Conservation (phyloP, 2,797 vertebrate species). For the Tiaroga cobitis region DNA sequence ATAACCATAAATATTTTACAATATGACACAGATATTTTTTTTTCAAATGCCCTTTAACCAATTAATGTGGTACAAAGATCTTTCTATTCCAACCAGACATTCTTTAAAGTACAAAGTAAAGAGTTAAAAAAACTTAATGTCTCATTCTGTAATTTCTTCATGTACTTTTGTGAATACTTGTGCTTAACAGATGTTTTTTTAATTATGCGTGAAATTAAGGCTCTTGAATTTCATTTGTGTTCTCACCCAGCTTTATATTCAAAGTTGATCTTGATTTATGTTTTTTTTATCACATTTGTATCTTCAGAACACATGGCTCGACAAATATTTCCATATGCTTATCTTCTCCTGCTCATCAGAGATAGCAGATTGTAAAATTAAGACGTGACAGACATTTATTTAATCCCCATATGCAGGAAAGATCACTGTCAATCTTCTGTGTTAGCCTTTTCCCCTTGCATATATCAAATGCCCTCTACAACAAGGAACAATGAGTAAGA, state of each 20-base stretch:
- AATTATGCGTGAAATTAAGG: slow-evolving; percentile 36
- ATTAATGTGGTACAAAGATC: neutral
- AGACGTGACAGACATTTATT: slow-evolving; percentile 25
- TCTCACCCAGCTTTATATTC: slow-evolving; percentile 16
- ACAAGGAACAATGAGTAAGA: slow-evolving; percentile 8
- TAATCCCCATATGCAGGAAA: slow-evolving; percentile 17
- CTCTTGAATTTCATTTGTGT: neutral
- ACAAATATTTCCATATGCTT: slow-evolving; percentile 32
- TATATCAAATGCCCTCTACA: slow-evolving; percentile 8
- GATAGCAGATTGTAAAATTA: slow-evolving; percentile 37
- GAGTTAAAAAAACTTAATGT: neutral
- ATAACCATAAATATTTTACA: neutral
- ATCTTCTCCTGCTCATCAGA: slow-evolving; percentile 34
- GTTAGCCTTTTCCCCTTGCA: slow-evolving; percentile 46
- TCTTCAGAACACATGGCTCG: slow-evolving; percentile 34
- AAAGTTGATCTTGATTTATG: slow-evolving; percentile 1
- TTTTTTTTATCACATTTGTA: neutral
- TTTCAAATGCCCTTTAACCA: neutral
- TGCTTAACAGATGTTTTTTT: slow-evolving; percentile 43
- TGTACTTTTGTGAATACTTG: neutral
- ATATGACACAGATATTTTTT: neutral
- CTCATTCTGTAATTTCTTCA: neutral
- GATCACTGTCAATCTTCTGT: slow-evolving; percentile 39
- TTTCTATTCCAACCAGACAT: neutral
- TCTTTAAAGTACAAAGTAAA: slow-evolving; percentile 1